phyloP scores from a whole-genome alignment of 2,113 vertebrate species.

The Lepus timidus region DNA sequence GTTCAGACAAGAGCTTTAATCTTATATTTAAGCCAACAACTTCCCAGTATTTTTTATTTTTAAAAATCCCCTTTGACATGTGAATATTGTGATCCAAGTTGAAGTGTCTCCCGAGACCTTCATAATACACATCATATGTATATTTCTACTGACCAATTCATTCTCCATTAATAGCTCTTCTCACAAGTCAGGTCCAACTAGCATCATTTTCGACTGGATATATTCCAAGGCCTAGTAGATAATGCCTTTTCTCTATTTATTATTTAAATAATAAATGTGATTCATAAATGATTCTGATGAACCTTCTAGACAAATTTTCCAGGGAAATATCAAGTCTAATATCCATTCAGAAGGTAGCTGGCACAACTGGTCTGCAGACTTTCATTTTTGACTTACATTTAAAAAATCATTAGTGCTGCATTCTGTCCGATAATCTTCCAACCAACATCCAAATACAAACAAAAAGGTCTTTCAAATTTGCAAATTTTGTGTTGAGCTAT shows the following conservation, averaged over 20 bases:
- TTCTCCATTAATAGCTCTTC: constrained; percentile 26
- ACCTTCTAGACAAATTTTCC: constrained; percentile 42
- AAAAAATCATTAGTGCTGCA: background rate
- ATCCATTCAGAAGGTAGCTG: background rate
- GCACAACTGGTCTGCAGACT: background rate
- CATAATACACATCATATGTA: background rate
- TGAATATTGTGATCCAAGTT: background rate
- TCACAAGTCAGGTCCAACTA: constrained; percentile 19
- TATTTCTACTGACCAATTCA: background rate
- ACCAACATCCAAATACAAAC: background rate
- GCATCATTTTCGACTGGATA: background rate
- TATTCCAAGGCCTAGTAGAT: constrained; percentile 35
- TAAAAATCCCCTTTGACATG: background rate
- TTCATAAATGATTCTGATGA: constrained; percentile 59
- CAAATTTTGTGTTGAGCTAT: background rate
- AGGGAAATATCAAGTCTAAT: constrained; percentile 61
- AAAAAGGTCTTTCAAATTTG: background rate
- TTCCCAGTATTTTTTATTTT: background rate
- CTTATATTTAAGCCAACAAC: background rate
- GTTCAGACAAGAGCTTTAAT: background rate
- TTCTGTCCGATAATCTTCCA: background rate
- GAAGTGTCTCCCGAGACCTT: background rate
- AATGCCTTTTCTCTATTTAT: constrained; percentile 41
- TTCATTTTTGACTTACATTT: constrained; percentile 49
- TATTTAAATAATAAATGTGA: constrained; percentile 63